Percentiles rank a stretch among this genome's conserved stretches.
phyloP scores from a whole-genome alignment of 2,797 vertebrate genomes.

The Labroides dimidiatus region DNA sequence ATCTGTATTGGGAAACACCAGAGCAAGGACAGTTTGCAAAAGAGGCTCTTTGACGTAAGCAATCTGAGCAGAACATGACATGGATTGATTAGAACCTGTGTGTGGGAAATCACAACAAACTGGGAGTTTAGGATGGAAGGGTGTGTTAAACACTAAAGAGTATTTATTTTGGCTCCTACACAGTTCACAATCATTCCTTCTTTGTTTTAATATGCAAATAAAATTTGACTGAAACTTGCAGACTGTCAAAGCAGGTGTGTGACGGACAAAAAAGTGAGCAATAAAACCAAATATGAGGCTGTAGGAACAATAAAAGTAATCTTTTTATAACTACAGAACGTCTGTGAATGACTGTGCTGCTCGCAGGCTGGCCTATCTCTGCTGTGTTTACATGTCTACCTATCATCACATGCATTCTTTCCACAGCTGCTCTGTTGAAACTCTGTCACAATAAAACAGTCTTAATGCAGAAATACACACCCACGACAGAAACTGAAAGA shows the following conservation, averaged over 20 bases:
- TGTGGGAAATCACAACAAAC: conserved; percentile 56
- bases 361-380: conserved; percentile 31
- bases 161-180: neutral
- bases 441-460: conserved; percentile 59
- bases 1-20: conserved; percentile 74
- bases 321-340: conserved; percentile 41
- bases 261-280: neutral
- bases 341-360: conserved; percentile 1
- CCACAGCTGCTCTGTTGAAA: conserved; percentile 62
- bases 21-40: conserved; percentile 70
- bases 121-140: conserved; percentile 5
- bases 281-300: conserved; percentile 25
- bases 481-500: conserved; percentile 5
- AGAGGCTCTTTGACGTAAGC: conserved; percentile 68
- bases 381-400: conserved; percentile 58
- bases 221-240: neutral
- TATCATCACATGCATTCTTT: conserved; percentile 64
- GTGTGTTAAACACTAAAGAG: neutral
- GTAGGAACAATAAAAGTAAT: conserved; percentile 50
- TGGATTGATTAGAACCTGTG: conserved; percentile 35
- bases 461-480: conserved; percentile 26
- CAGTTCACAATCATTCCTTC: neutral
- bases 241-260: neutral
- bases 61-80: conserved; percentile 45
- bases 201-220: conserved; percentile 8